Base-by-base conservation (phyloP, 1,140 invertebrate genomes). In the Drosophila bifasciata region DNA sequence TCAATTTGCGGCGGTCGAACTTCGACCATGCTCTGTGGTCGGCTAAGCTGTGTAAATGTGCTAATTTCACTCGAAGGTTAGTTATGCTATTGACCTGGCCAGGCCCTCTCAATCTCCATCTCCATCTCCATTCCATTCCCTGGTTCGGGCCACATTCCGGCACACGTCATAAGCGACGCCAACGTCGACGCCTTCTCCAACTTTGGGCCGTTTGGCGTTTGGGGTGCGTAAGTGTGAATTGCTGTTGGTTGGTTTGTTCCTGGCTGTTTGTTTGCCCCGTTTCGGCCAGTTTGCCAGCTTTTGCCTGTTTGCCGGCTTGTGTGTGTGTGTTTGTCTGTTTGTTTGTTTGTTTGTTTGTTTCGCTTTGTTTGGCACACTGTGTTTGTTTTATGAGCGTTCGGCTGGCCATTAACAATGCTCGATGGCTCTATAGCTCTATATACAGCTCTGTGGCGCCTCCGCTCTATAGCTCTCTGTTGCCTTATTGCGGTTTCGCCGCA, bases 51-150 rank as follows among this genome's bases (percentile, higher is more conserved):
- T 70, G 78, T 56, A 81, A 88, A 86, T 81, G 81, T 85, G 83
- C 78, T 85, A 85, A 85, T 85, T 85, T 75, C 83, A 81, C 86
- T 81, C 77, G 81, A 88, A 85, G 81, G 81, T 85, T 77, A 81
- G 80, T 85, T 81, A 85, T 85, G 81, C 62, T 63, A 80, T 85
- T 85, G 80, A 77, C 80, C 80, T 62, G 70, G 48, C 57, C 36
- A 56, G 57, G 58, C 45, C 66, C 60, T 46, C 39, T 45, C 48
- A n/a, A 8, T 8, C 25, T 36, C 32, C 0, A 3, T 21, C 19
- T 21, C 36, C 52, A 68, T 44, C 57, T 16, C 55, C 66, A 55
- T 15, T 48, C 17, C 39, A 58, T n/a, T n/a, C n/a, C n/a, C n/a
- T n/a, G n/a, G n/a, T n/a, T n/a, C n/a, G 16, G 39, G 51, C 57